Conservation (phyloP, 2,797 vertebrate genomes). For the Dallia pectoralis region DNA sequence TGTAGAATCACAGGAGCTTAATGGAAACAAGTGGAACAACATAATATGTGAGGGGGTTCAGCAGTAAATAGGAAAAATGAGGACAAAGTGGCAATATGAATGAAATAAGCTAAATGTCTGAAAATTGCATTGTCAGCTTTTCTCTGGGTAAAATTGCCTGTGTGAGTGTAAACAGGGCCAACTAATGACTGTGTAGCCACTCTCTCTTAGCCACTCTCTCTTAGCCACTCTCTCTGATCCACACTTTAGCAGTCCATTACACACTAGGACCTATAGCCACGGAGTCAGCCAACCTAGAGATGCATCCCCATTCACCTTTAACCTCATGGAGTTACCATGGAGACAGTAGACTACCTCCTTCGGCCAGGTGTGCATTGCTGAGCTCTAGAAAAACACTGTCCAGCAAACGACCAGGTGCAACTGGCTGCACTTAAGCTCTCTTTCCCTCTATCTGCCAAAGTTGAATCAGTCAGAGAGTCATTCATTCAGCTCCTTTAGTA, state of each 20-base stretch:
- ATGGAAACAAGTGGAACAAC: constrained; percentile 33
- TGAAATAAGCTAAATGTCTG: neutral
- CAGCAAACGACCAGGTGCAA: neutral
- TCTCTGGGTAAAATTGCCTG: constrained; percentile 2
- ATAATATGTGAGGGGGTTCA: neutral
- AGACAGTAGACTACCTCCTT: neutral
- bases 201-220: no score
- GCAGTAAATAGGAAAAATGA: neutral
- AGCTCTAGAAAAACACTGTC: neutral
- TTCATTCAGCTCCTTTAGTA: no score
- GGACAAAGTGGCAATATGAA: no score
- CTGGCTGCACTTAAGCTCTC: neutral
- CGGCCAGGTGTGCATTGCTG: neutral
- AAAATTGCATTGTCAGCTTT: neutral
- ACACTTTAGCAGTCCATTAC: neutral
- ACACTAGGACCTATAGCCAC: neutral
- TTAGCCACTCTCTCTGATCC: no score
- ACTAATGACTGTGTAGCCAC: constrained; percentile 3
- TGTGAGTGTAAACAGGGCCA: neutral
- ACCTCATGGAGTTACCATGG: neutral
- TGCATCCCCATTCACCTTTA: neutral
- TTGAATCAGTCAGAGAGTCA: neutral
- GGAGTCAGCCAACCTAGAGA: neutral
- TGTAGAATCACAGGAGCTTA: constrained; percentile 43
- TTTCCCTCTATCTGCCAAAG: neutral